A percentile compares a stretch with the other conserved stretches of the same genome.
Conservation (phyloP, 2,797 vertebrate species). For the Tapirus indicus region DNA sequence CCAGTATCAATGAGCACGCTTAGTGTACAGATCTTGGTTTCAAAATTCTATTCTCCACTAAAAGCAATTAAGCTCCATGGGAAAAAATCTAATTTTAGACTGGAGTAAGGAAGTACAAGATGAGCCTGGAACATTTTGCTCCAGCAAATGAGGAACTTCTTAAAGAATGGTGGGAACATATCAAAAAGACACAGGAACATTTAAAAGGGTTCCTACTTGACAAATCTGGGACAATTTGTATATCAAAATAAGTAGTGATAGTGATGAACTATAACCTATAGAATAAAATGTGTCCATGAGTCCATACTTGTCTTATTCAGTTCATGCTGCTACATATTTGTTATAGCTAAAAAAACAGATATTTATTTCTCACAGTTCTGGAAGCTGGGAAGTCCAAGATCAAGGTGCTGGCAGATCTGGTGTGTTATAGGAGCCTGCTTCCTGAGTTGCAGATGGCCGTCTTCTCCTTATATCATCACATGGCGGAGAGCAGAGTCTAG, state of each 20-base stretch:
- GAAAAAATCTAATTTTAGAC: slow-evolving; percentile 19
- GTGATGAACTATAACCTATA: neutral
- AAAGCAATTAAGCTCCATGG: neutral
- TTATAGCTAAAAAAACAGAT: neutral
- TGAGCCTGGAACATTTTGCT: neutral
- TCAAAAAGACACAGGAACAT: neutral
- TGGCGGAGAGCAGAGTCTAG: too few species aligned
- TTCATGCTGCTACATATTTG: neutral
- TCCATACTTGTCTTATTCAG: neutral
- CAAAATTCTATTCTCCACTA: neutral
- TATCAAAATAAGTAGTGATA: neutral
- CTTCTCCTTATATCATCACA: too few species aligned
- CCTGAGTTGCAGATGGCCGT: too few species aligned
- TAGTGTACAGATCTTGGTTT: neutral
- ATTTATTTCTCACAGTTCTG: neutral
- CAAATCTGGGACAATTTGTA: neutral
- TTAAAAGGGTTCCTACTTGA: neutral
- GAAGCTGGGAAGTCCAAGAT: too few species aligned
- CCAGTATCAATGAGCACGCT: neutral
- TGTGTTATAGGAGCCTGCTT: too few species aligned
- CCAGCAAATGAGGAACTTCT: neutral
- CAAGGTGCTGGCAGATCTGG: too few species aligned
- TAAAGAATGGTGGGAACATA: neutral
- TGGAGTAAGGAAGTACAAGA: neutral
- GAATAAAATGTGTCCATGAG: neutral